Evolutionary conservation across 2,888 invertebrate genomes (phyloP).

Genomic region (Drosophila peninsularis): DNA sequence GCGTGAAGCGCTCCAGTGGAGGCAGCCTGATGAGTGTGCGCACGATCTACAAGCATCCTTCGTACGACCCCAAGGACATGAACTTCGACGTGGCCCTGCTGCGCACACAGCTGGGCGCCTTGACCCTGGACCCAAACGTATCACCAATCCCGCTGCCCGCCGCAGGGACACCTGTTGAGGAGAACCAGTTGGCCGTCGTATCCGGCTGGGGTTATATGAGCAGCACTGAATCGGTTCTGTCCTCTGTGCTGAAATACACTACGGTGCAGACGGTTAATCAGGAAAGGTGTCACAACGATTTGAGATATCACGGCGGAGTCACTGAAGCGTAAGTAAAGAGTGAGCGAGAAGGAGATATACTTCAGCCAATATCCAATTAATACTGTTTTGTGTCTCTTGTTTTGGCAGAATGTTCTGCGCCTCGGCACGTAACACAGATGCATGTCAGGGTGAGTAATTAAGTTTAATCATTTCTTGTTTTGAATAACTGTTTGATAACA

Average conservation of each 20-base stretch:
- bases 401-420: slow-evolving; percentile 82
- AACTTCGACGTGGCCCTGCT: slow-evolving; percentile 82
- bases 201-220: slow-evolving; percentile 83
- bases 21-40: slow-evolving; percentile 71
- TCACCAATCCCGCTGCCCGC: slow-evolving; percentile 69
- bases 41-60: slow-evolving; percentile 79
- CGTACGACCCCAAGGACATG: slow-evolving; percentile 78
- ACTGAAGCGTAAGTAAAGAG: slow-evolving; percentile 78
- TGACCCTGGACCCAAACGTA: slow-evolving; percentile 66
- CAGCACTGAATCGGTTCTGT: slow-evolving; percentile 67
- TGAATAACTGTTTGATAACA: not conserved
- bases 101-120: slow-evolving; percentile 60
- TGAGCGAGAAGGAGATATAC: slow-evolving; percentile 5
- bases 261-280: slow-evolving; percentile 79
- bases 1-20: slow-evolving; percentile 65
- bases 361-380: slow-evolving; percentile 27
- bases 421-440: slow-evolving; percentile 79
- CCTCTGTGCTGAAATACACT: slow-evolving; percentile 76
- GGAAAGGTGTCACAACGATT: slow-evolving; percentile 63
- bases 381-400: slow-evolving; percentile 16
- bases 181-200: slow-evolving; percentile 66
- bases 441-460: slow-evolving; percentile 77
- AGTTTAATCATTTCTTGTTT: not conserved
- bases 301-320: slow-evolving; percentile 76
- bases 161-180: slow-evolving; percentile 49